phyloP scores from a whole-genome alignment of 2,797 vertebrate species.

The Danio aesculapii region DNA sequence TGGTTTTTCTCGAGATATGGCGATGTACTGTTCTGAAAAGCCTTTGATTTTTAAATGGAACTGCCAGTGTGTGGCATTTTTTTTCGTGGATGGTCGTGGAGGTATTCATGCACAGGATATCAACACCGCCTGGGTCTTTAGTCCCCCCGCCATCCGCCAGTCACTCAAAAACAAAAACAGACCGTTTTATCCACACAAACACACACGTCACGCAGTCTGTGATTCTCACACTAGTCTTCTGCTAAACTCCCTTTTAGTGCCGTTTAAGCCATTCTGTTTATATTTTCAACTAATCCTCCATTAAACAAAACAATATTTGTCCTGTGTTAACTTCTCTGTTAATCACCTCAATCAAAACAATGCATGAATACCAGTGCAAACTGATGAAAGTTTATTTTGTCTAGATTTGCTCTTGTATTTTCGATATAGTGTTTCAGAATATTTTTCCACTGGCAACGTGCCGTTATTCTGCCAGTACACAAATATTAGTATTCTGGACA shows the following conservation, averaged over 20 bases:
- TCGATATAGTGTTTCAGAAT: conserved; percentile 34
- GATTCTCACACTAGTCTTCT: conserved; percentile 41
- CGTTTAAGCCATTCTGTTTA: conserved; percentile 43
- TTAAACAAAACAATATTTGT: conserved; percentile 56
- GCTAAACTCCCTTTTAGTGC: conserved; percentile 22
- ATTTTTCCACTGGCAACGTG: background rate
- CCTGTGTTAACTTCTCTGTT: conserved; percentile 49
- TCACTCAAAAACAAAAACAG: conserved; percentile 56
- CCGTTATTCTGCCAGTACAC: conserved; percentile 54
- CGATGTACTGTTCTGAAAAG: conserved; percentile 34
- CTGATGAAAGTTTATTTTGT: conserved; percentile 51
- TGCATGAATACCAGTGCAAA: conserved; percentile 6
- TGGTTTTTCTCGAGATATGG: conserved; percentile 34
- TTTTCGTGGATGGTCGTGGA: conserved; percentile 23
- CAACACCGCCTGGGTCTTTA: conserved; percentile 44
- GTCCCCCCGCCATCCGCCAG: conserved; percentile 57
- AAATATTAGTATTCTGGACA: conserved; percentile 31
- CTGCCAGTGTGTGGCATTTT: conserved; percentile 52
- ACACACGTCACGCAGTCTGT: conserved; percentile 29
- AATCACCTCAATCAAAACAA: conserved; percentile 45
- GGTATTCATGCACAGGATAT: conserved; percentile 46
- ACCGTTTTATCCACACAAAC: conserved; percentile 20
- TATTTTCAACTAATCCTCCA: conserved; percentile 42
- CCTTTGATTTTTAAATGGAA: conserved; percentile 53
- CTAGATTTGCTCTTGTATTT: conserved; percentile 47